Base-by-base conservation (phyloP, 2,797 vertebrate genomes). In the Momotus momota region DNA sequence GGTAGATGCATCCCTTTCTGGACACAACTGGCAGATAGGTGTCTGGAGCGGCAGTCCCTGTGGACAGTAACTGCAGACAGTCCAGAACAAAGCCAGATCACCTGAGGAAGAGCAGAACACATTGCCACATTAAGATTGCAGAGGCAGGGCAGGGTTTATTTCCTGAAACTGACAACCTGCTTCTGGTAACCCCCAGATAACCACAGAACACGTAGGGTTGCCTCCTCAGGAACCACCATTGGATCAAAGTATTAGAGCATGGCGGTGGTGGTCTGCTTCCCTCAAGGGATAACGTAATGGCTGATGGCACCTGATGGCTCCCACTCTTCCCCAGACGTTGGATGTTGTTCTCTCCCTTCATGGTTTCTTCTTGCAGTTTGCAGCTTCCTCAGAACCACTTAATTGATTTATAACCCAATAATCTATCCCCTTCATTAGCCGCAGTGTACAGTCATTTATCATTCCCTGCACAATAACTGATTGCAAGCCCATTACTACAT, bases 341-440 rank as follows among this genome's bases (percentile, higher is more conserved):
- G 72, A 77, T 49, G 40, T 65, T 92, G 46, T 49, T 86, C 43
- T 58, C 58, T 85, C 31, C 62, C 38, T 82, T 65, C 43, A 5
- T 62, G 80, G 58, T 55, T 93, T 58, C 77, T 92, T 74, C 89
- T 67, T 72, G 86, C 1, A 31, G 71, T 60, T 75, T 93, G 81
- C 67, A 51, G 17, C 95, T 95, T 94, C 87, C 90, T 94, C 91
- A 80, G 82, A 88, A 81, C 46, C 81, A 73, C 57, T 92, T 95
- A 93, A 94, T 89, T 96, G 95, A 96, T 96, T 94, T 95, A 95
- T 96, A 92, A 89, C 94, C 94, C 75, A 77, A 83, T 93, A 93
- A 94, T 95, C 62, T 82, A 88, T 38, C 5, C 90, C 91, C 90
- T 89, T 96, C 70, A 7, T 94, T 93, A 94, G 88, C 72, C 0